Conservation (phyloP, 2,113 vertebrate species). For the Cacatua alba region DNA sequence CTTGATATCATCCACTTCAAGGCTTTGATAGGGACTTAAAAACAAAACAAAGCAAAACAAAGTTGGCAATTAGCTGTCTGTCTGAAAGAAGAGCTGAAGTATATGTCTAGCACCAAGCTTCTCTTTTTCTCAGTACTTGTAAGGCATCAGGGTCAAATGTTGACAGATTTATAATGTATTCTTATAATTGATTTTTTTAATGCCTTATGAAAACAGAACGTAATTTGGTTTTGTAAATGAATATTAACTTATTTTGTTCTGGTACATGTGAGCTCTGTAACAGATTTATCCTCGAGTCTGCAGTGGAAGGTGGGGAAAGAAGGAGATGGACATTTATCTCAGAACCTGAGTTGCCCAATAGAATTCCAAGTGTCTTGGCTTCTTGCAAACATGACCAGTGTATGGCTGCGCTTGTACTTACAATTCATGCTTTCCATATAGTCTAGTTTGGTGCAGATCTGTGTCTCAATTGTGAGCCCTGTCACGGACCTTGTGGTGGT, state of each 20-base stretch:
- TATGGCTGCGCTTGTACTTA: not conserved
- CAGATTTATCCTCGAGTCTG: not conserved
- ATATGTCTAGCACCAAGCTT: not conserved
- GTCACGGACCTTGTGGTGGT: not conserved
- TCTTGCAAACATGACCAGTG: not conserved
- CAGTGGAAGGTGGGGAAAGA: not conserved
- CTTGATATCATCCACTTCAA: not conserved
- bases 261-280: not conserved
- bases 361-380: not conserved
- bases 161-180: not conserved
- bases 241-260: not conserved
- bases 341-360: not conserved
- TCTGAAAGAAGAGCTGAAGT: not conserved
- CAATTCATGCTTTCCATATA: not conserved
- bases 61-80: not conserved
- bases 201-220: not conserved
- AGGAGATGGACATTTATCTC: not conserved
- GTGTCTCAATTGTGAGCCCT: not conserved
- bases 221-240: not conserved
- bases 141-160: not conserved
- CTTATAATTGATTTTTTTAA: not conserved
- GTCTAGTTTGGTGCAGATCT: not conserved
- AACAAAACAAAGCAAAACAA: not conserved
- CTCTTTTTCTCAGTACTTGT: not conserved
- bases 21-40: not conserved